phyloP scores from a whole-genome alignment of 2,888 invertebrate species.

The Strigamia crassipes region DNA sequence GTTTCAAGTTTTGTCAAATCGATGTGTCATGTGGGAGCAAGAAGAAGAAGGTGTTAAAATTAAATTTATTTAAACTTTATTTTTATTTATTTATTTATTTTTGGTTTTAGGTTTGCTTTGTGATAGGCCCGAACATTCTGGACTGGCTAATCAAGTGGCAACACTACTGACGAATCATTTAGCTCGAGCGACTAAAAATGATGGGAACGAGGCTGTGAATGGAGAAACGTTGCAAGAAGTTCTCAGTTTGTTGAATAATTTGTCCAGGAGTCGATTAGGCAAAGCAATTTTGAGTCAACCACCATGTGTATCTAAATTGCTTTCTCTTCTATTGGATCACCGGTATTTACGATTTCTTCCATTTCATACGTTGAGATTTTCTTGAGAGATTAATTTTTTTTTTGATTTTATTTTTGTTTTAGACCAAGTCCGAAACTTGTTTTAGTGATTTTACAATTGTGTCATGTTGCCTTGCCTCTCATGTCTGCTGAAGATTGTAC shows the following conservation, averaged over 20 bases:
- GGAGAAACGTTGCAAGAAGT: conserved; percentile 60
- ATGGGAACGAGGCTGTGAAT: conserved; percentile 58
- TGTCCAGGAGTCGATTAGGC: conserved; percentile 58
- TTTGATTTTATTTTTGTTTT: conserved; percentile 24
- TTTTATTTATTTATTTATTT: not conserved
- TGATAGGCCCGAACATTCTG: conserved; percentile 56
- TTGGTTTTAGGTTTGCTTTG: conserved; percentile 49
- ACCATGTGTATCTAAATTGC: conserved; percentile 59
- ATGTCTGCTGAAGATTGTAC: conserved; percentile 57
- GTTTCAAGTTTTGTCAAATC: conserved; percentile 59
- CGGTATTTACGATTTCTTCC: conserved; percentile 52
- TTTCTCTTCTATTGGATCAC: conserved; percentile 58
- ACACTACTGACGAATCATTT: conserved; percentile 59
- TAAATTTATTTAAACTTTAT: not conserved
- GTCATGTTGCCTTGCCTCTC: conserved; percentile 58
- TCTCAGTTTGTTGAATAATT: conserved; percentile 57
- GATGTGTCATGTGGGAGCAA: conserved; percentile 59
- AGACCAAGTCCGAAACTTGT: conserved; percentile 59
- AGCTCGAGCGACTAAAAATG: conserved; percentile 58
- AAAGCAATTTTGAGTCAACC: conserved; percentile 59
- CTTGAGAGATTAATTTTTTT: not conserved
- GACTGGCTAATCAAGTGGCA: conserved; percentile 59
- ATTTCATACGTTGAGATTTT: not conserved
- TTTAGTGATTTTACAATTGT: conserved; percentile 58
- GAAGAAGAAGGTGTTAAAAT: conserved; percentile 55